Percentiles rank a stretch among this genome's conserved stretches.
These are phyloP conservation scores for Bryconaethiops microstoma DNA, from an alignment of 2,797 vertebrate species.

Conservation along the genomic window DNA sequence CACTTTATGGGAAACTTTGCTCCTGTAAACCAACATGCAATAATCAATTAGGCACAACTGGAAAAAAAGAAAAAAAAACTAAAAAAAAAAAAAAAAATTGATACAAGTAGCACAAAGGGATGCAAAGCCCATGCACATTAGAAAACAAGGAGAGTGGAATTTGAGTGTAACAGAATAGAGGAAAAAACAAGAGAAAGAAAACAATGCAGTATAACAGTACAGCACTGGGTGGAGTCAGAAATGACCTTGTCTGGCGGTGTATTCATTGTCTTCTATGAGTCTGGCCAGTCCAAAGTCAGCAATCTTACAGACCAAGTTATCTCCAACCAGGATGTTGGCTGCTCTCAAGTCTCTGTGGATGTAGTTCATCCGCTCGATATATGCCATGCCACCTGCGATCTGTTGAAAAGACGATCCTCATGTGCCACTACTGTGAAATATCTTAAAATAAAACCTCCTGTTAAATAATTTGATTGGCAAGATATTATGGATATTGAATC, in stretches of 20 bases:
- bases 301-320: slow-evolving; percentile 94
- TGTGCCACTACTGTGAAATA: not conserved
- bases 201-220: slow-evolving; percentile 30
- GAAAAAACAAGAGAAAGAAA: slow-evolving; percentile 48
- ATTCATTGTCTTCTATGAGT: slow-evolving; percentile 94
- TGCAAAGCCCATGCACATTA: slow-evolving; percentile 33
- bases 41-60: not conserved
- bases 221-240: slow-evolving; percentile 21
- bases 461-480: too few species aligned
- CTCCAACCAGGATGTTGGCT: slow-evolving; percentile 95
- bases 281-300: slow-evolving; percentile 96
- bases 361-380: slow-evolving; percentile 98
- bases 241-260: slow-evolving; percentile 93
- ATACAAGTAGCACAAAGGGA: slow-evolving; percentile 10
- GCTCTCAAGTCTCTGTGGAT: slow-evolving; percentile 95
- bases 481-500: too few species aligned
- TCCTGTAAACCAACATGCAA: slow-evolving; percentile 77
- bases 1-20: slow-evolving; percentile 98
- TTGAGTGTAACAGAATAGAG: slow-evolving; percentile 30
- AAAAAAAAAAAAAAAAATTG: slow-evolving; percentile 5
- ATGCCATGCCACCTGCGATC: slow-evolving; percentile 95
- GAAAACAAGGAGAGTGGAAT: slow-evolving; percentile 21
- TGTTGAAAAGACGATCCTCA: slow-evolving; percentile 56
- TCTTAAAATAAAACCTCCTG: not conserved
- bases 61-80: not conserved